Evolutionary conservation across 64 coral and sea anemone genomes (phyloP).

Genomic region (Stylophora pistillata): DNA sequence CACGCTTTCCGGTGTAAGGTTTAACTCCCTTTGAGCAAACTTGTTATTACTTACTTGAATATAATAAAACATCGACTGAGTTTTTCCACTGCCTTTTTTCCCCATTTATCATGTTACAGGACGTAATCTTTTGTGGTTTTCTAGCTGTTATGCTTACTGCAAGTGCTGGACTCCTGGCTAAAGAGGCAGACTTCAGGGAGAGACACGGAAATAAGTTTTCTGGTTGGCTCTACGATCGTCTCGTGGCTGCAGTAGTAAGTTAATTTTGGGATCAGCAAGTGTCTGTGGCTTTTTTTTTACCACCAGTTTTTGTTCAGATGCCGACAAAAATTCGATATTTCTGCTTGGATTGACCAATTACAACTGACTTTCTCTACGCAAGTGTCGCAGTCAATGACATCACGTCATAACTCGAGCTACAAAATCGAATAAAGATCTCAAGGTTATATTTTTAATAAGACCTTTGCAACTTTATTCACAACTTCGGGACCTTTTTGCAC

Average conservation of each 20-base stretch:
- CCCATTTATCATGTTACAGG: neutral
- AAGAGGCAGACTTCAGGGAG: constrained; percentile 13
- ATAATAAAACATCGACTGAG: neutral
- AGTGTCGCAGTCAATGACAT: no score
- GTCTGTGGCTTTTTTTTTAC: no score
- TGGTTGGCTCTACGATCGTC: constrained; percentile 17
- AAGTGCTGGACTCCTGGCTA: constrained; percentile 34
- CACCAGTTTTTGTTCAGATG: no score
- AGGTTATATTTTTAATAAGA: no score
- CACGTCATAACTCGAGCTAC: no score
- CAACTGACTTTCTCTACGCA: no score
- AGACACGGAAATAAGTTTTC: constrained; percentile 11
- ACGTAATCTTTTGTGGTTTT: constrained; percentile 23
- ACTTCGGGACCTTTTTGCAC: no score
- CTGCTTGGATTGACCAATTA: no score
- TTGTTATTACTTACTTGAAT: neutral
- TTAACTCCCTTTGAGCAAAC: neutral
- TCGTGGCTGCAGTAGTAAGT: constrained; percentile 29
- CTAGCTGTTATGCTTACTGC: constrained; percentile 12
- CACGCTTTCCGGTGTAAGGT: no score
- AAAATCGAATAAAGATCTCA: no score
- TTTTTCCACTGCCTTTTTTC: neutral
- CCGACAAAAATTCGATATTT: no score
- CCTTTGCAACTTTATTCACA: no score
- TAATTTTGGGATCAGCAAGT: neutral